Percentiles rank a stretch among this genome's conserved stretches.
phyloP scores from a whole-genome alignment of 2,888 invertebrate genomes.

The Ichneumoninae sp. region DNA sequence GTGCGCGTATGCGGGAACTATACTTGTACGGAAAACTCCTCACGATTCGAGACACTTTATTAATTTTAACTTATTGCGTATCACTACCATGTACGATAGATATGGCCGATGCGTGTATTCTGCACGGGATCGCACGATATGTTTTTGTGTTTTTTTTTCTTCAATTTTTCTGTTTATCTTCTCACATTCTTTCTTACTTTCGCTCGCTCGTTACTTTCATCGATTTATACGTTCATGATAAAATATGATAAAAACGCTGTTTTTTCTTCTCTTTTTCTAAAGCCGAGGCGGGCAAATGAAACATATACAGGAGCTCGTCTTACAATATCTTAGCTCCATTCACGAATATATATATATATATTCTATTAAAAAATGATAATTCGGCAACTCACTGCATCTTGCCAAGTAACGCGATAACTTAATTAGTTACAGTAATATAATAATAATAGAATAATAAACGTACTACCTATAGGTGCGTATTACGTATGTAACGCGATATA shows the following conservation, averaged over 20 bases:
- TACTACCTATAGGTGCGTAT: constrained; percentile 33
- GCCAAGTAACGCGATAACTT: constrained; percentile 49
- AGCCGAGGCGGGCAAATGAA: constrained; percentile 47
- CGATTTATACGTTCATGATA: constrained; percentile 61
- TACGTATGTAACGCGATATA: constrained; percentile 64
- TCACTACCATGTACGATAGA: constrained; percentile 60
- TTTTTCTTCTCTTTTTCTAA: constrained; percentile 24
- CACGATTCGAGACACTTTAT: constrained; percentile 56
- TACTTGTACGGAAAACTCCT: constrained; percentile 54
- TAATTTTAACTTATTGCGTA: constrained; percentile 65
- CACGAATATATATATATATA: constrained; percentile 22
- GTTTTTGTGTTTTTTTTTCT: constrained; percentile 46
- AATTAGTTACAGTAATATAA: constrained; percentile 37
- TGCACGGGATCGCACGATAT: constrained; percentile 59
- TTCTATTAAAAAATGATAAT: constrained; percentile 35
- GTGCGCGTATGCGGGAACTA: constrained; percentile 61
- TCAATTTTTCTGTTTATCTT: constrained; percentile 24
- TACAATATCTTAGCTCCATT: constrained; percentile 32
- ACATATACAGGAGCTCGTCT: constrained; percentile 50
- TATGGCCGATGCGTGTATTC: constrained; percentile 51
- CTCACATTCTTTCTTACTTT: constrained; percentile 33
- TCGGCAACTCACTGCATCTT: constrained; percentile 32
- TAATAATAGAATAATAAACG: constrained; percentile 21
- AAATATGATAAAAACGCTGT: constrained; percentile 61
- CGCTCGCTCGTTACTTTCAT: constrained; percentile 47